Base-by-base conservation (phyloP, 53 echinoderm and acorn worm genomes). In the Stichopus horrens region DNA sequence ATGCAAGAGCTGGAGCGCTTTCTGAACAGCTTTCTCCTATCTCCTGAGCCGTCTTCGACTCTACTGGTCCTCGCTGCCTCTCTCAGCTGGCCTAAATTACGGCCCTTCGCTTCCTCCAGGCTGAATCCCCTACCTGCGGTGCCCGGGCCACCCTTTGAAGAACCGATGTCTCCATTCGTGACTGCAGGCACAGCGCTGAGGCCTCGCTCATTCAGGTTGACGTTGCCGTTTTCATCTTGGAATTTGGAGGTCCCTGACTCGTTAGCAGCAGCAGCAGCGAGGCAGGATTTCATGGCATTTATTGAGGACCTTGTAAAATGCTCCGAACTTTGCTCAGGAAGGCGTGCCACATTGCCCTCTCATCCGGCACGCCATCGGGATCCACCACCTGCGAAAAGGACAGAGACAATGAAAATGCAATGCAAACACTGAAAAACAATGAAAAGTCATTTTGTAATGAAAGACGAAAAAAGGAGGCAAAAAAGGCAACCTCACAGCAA, bases 1-100 rank as follows among this genome's bases (percentile, higher is more conserved):
- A 90, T 76, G 76, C 58, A 90, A 7, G 93, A 90, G 23, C 85
- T 65, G 10, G 85, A 85, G 4, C 85, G 57, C 85, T 67, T 63
- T 14, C 85, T 63, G 13, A 13, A 7, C n/a, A 63, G 21, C 9
- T 22, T 65, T 11, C 81, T 81, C 9, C 77, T 52, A 9, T 67
- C 52, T 13, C 16, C 68, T 8, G 11, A 13, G 57, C 11, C 10
- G 11, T 21, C 85, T 11, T 85, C 85, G 21, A 23, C 57, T 21
- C 4, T 57, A 52, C 56, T 37, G 52, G 23, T 51, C 66, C 66
- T 85, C 16, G 71, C 85, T 10, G 85, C 68, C 52, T 59, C 66
- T 65, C 66, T 20, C 67, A 85, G 23, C 65, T 55, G 59, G 23
- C 58, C 63, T 83, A 83, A 63, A 60, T 83, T 83, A 58, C 83